These are phyloP conservation scores for Columba janthina DNA, from an alignment of 2,113 vertebrate genomes.

Conservation along the genomic window DNA sequence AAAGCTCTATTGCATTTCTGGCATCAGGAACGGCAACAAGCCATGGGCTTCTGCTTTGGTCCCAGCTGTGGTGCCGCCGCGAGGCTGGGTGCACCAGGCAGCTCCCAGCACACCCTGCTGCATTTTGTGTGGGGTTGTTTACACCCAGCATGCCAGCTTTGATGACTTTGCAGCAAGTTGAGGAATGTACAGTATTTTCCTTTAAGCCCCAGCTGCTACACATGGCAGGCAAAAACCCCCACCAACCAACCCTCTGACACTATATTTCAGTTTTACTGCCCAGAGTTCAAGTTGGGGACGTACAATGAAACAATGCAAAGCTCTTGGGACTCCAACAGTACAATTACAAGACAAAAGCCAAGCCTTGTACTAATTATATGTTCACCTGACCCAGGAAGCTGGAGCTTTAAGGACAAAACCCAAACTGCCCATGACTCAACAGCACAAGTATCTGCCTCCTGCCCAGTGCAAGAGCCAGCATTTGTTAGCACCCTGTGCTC, in stretches of 20 bases:
- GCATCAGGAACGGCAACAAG: accelerated
- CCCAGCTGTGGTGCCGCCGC: accelerated
- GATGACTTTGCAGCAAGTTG: neutral
- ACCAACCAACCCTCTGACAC: neutral
- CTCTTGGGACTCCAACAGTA: neutral
- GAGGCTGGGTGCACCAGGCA: neutral
- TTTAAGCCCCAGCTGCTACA: neutral
- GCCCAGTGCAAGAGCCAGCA: accelerated
- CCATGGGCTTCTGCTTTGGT: neutral
- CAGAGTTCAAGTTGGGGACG: neutral
- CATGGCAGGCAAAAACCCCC: accelerated
- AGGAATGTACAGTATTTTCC: neutral
- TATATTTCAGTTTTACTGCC: neutral
- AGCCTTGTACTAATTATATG: neutral
- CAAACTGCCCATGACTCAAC: neutral
- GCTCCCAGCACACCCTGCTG: neutral
- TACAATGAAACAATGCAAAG: neutral
- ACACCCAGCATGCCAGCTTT: neutral
- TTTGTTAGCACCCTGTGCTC: neutral
- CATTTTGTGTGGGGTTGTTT: neutral
- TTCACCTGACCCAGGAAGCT: neutral
- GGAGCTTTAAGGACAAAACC: neutral
- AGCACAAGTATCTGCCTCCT: neutral
- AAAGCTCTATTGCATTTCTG: neutral
- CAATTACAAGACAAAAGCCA: neutral